Evolutionary conservation across 2,797 vertebrate species (phyloP).

Genomic region (Perodicticus potto): DNA sequence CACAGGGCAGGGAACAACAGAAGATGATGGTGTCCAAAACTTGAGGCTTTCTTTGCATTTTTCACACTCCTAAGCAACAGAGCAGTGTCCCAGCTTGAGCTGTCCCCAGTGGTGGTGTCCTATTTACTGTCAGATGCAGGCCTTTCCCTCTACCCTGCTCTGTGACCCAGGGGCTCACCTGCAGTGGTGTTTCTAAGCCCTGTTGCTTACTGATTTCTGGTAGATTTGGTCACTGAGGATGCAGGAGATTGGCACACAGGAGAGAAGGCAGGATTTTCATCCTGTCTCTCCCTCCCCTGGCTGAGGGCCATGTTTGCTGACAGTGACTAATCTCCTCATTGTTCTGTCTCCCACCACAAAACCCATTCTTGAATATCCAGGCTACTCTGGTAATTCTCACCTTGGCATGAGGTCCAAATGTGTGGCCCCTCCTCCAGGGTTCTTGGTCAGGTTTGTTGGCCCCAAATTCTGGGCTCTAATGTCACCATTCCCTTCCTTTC

Average conservation of each 20-base stretch:
- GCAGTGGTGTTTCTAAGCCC: background rate
- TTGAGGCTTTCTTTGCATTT: background rate
- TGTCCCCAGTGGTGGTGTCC: background rate
- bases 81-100: background rate
- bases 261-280: background rate
- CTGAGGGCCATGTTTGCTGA: background rate
- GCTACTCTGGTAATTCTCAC: background rate
- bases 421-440: too few species aligned
- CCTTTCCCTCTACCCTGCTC: background rate
- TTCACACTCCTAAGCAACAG: background rate
- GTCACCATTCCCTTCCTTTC: background rate
- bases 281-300: background rate
- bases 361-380: background rate
- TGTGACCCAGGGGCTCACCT: too few species aligned
- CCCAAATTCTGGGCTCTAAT: background rate
- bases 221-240: background rate
- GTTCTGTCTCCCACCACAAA: background rate
- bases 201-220: background rate
- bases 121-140: background rate
- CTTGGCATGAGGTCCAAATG: background rate
- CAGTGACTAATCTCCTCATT: background rate
- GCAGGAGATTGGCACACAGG: background rate
- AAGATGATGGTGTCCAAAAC: background rate
- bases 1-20: too few species aligned
- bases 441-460: background rate